Evolutionary conservation across 2,797 vertebrate species (phyloP).

Genomic region (Smutsia temminckii): DNA sequence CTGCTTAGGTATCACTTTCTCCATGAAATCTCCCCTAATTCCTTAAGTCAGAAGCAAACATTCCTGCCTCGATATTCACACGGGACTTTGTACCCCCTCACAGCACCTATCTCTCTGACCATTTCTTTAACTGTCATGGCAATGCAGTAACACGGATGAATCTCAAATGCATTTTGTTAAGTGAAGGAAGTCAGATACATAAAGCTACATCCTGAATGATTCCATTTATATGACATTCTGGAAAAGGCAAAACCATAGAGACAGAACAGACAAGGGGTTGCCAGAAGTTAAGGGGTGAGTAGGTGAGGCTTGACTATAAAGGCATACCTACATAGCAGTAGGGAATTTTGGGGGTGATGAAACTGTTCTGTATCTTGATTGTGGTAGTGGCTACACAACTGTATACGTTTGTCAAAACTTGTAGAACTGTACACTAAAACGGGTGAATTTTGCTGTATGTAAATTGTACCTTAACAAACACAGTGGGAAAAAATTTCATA

Average conservation of each 20-base stretch:
- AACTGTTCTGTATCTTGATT: constrained; percentile 33
- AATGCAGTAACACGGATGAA: constrained; percentile 1
- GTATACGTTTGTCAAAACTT: neutral
- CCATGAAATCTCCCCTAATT: constrained; percentile 45
- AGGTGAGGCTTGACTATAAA: neutral
- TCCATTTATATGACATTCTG: constrained; percentile 54
- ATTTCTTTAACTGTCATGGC: constrained; percentile 58
- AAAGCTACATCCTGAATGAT: constrained; percentile 41
- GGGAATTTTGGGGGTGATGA: neutral
- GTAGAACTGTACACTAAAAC: neutral
- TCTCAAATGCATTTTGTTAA: constrained; percentile 51
- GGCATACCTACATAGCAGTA: neutral
- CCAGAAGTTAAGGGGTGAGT: constrained; percentile 17
- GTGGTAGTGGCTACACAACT: neutral
- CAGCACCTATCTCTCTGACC: constrained; percentile 21
- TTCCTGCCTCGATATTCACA: constrained; percentile 4
- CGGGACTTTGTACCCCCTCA: constrained; percentile 39
- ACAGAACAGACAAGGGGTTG: constrained; percentile 44
- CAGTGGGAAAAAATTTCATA: neutral
- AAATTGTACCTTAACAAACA: constrained; percentile 30
- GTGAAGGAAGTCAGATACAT: constrained; percentile 56
- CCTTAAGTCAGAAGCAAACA: constrained; percentile 50
- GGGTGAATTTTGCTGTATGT: neutral
- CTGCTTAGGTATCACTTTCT: constrained; percentile 40
- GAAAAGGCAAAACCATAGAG: constrained; percentile 54